Evolutionary conservation across 2,113 vertebrate species (phyloP).

Genomic region (Fregata magnificens): DNA sequence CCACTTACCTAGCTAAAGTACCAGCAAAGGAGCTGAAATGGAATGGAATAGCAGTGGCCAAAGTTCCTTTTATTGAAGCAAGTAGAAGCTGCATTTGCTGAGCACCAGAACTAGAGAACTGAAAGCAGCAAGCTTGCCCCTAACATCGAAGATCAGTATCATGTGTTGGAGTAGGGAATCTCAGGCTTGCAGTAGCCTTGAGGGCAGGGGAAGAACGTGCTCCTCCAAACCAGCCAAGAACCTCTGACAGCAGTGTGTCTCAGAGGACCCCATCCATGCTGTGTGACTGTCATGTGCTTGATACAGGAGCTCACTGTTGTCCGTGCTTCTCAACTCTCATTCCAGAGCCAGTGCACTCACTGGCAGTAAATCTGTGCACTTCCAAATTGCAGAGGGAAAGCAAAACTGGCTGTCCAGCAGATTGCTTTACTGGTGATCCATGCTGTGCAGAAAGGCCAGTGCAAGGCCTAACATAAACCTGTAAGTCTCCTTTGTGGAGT

Average conservation of each 20-base stretch:
- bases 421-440: not conserved
- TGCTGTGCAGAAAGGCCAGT: not conserved
- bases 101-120: not conserved
- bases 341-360: not conserved
- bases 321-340: constrained; percentile 63
- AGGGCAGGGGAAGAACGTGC: constrained; percentile 4
- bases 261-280: constrained; percentile 55
- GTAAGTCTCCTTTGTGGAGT: not conserved
- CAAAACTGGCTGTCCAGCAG: not conserved
- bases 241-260: constrained; percentile 40
- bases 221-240: constrained; percentile 1
- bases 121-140: not conserved
- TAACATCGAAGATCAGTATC: not conserved
- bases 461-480: rapidly evolving
- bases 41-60: not conserved
- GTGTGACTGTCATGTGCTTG: constrained; percentile 64
- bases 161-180: not conserved
- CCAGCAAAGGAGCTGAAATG: not conserved
- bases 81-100: not conserved
- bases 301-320: constrained; percentile 43
- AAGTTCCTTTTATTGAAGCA: not conserved
- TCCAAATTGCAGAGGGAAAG: not conserved
- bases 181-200: not conserved
- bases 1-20: not conserved
- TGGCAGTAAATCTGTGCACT: not conserved